Evolutionary conservation across 2,888 invertebrate species (phyloP), one percentile per base, ranked within the genome.

Genomic region (Lysandra bellargus): DNA sequence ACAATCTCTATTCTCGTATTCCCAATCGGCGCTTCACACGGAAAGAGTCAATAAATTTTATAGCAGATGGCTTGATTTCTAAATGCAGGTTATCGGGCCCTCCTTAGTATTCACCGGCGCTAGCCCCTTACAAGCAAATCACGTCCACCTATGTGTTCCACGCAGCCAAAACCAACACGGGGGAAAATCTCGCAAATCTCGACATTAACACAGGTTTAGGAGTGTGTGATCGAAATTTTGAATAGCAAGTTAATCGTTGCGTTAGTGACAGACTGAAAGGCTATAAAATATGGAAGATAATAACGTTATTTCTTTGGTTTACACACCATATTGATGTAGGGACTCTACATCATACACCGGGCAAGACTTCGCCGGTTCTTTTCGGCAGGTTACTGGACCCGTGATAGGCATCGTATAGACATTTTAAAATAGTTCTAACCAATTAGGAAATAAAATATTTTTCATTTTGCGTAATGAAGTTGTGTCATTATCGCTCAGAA

Each of bases 1-100:
- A 88, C 88, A 86, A 82, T 87, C 87, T 86, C 86, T 85, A 86
- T 86, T 88, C 88, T 88, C 85, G 86, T 87, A 89, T 89, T 90
- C 87, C 87, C 89, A 84, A 84, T 86, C 84, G 83, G 84, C 83
- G 83, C 88, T 89, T 90, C 88, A 85, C 88, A 88, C 86, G 84
- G 85, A 91, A 92, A 89, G 91, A 90, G 91, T 91, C 90, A 88
- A 92, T 93, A 93, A 92, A 93, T 93, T 92, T 90, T 85, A 87
- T 86, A 91, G 89, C 89, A 90, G 89, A 86, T 89, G 90, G 92
- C 89, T 92, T 92, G 91, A 91, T 94, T 93, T 92, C 93, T 90
- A 90, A 94, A 93, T 93, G 93, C 91, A 91, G 94, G 94, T 94
- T 94, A 94, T 94, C 94, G 91, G 93, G 90, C 90, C 91, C 92